Evolutionary conservation across 2,113 vertebrate species (phyloP), one percentile per base, ranked within the genome.

Genomic region (Melospiza georgiana): DNA sequence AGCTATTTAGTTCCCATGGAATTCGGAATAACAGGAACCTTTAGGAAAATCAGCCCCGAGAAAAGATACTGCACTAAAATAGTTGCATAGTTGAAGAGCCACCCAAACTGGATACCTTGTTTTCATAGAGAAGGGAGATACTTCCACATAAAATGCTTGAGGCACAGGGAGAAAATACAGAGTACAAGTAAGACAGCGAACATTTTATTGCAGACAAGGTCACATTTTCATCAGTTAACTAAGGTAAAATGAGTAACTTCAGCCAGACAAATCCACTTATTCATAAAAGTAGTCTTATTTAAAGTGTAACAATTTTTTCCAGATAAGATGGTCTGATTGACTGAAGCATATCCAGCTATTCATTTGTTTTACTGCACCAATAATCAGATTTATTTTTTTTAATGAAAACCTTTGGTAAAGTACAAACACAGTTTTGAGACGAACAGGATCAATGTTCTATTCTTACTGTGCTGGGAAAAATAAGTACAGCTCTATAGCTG

Each of bases 211-310:
- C 92, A 90, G 84, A 92, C 39, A 88, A 88, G 52, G 83, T 95
- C 96, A 97, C 92, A 88, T 90, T 93, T 92, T 90, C 86, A 92
- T 84, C 89, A 71, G 57, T 95, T 95, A 95, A 95, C 78, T 89
- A 94, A 69, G 51, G 85, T 93, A 84, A 93, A 93, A 95, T n/a
- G 28, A 95, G 78, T 90, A 87, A 89, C 85, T 96, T 87, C 90
- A 96, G 93, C 73, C 90, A 94, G 84, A 75, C 62, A 94, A 94
- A 93, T 48, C 77, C 82, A 85, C 82, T 93, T 92, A 63, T 63
- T 85, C 37, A 68, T 82, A 87, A 57, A 91, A 96, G 66, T 75
- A 84, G 74, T 89, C 89, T 78, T 91, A 90, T 24, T 58, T 57
- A 68, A 94, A 37, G 10, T 89, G 18, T 95, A 92, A 96, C 54